Conservation (phyloP, 2,888 invertebrate species). For the Alcis repandata region DNA sequence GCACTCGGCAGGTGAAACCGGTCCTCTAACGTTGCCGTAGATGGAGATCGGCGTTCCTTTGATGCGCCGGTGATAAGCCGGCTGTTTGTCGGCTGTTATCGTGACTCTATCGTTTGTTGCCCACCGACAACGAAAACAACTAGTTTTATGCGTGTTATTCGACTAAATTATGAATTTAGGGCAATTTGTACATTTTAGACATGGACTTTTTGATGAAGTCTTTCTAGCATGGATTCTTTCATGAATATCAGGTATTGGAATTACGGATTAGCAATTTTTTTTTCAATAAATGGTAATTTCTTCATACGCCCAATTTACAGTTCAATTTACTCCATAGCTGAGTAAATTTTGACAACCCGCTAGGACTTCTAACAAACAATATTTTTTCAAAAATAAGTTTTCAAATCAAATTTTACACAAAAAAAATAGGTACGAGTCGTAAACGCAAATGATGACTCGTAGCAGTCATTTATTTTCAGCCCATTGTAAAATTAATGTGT, state of each 20-base stretch:
- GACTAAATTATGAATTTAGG: slow-evolving; percentile 2
- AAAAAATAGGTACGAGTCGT: too few species aligned
- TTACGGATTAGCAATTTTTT: too few species aligned
- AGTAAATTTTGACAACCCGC: neutral
- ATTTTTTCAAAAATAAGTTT: neutral
- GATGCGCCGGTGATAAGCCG: slow-evolving; percentile 65
- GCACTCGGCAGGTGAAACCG: slow-evolving; percentile 27
- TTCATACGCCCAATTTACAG: too few species aligned
- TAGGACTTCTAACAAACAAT: too few species aligned
- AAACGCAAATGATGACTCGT: neutral
- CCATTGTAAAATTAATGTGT: neutral
- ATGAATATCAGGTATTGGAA: too few species aligned
- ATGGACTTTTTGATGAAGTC: too few species aligned
- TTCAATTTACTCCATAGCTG: neutral
- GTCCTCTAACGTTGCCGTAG: slow-evolving; percentile 35
- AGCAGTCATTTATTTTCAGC: neutral
- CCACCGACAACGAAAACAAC: slow-evolving; percentile 50
- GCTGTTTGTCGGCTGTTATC: slow-evolving; percentile 62
- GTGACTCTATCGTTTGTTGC: slow-evolving; percentile 54
- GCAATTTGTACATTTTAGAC: neutral
- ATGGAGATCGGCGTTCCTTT: slow-evolving; percentile 61
- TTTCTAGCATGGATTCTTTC: too few species aligned
- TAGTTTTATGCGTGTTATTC: slow-evolving; percentile 9
- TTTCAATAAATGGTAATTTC: too few species aligned
- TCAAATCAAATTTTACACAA: too few species aligned